Evolutionary conservation across 2,888 invertebrate species (phyloP), one percentile per base, ranked within the genome.

Genomic region (Scaptomyza reducta): DNA sequence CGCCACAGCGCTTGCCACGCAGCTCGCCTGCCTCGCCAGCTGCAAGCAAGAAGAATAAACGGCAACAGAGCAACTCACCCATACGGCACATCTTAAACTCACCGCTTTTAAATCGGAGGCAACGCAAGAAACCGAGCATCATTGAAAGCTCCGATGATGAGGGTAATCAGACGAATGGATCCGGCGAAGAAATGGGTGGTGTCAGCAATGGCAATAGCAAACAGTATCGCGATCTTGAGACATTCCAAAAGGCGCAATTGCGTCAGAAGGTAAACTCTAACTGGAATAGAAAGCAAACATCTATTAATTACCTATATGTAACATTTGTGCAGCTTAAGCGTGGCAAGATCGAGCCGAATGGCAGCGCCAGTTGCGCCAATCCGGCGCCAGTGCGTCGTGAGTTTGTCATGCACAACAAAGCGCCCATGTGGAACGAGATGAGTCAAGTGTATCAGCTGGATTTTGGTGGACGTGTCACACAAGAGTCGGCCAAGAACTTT

Each of bases 401-500:
- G 92, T 96, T 98, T 87, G 95, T 97, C 47, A 97, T 99, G 97
- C 98, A 98, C 92, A 99, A 99, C 92, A 99, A 99, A 92, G 94
- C 94, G 62, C 98, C 98, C 13, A 96, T 98, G 94, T 99, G 99
- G 99, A 99, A 99, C 92, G 99, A 99, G 92, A 97, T 97, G 92
- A 98, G 97, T 90, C 99, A 99, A 92, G 99, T 99, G 13, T 99
- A 99, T 92, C 99, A 99, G 91, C 93, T 99, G 45, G 99, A 99
- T 93, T 99, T 99, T 93, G 99, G 99, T 5, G 99, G 99, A 11
- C 94, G 99, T 76, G 99, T 99, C 65, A 99, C 99, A 4, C 99
- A 99, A 92, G 99, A 99, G 92, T 99, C 98, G 44, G 99, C 99
- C 14, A 99, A 99, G 92, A 99, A 99, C 93, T 99, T 99, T 92